phyloP scores from a whole-genome alignment of 2,888 invertebrate genomes.

The Unio pictorum region DNA sequence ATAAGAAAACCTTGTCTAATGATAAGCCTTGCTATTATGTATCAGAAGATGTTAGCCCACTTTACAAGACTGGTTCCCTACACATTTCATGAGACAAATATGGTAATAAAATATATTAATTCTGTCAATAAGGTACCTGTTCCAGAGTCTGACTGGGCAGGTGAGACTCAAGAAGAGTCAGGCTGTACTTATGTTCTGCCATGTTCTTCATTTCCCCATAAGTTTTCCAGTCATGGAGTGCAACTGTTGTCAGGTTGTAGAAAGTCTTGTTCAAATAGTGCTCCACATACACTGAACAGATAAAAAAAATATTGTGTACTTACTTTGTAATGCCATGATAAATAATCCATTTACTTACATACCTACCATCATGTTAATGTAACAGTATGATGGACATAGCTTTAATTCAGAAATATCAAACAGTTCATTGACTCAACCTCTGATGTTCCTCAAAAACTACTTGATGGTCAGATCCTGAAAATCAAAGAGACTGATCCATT shows the following conservation, averaged over 20 bases:
- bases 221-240: conserved; percentile 96
- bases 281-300: conserved; percentile 78
- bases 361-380: too few species aligned
- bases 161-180: conserved; percentile 90
- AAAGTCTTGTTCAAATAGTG: conserved; percentile 94
- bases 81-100: not conserved
- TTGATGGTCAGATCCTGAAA: too few species aligned
- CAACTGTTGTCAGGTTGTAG: conserved; percentile 97
- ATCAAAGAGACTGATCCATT: too few species aligned
- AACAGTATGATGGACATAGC: too few species aligned
- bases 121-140: conserved; percentile 75
- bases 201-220: conserved; percentile 97
- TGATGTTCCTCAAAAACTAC: too few species aligned
- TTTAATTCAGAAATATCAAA: too few species aligned
- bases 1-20: not conserved
- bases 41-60: not conserved
- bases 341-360: too few species aligned
- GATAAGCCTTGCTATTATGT: not conserved
- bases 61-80: not conserved
- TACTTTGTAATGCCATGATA: too few species aligned
- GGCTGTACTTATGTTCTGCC: conserved; percentile 85
- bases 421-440: too few species aligned
- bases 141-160: conserved; percentile 96
- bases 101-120: not conserved
- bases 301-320: too few species aligned